Base-by-base conservation (phyloP, 1,140 invertebrate species). In the Pseudomyrmex sp. region DNA sequence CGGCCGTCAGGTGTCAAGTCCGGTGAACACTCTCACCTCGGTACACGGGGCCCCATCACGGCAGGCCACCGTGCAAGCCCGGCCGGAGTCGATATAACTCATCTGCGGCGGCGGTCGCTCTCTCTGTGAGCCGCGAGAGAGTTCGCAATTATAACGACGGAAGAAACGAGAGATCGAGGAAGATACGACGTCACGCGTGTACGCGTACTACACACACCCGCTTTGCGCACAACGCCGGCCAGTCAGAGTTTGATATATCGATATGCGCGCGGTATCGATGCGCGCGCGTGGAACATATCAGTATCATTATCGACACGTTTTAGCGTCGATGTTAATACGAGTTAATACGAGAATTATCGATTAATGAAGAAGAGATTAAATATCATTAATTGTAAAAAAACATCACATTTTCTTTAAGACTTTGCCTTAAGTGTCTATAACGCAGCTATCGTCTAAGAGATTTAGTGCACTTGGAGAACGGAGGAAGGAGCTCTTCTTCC, bases 101-200 rank as follows among this genome's bases (percentile, higher is more conserved):
- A 91, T 91, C 88, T 79, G 79, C 75, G 62, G 85, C 85, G 62
- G 74, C 68, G 54, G 68, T 20, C 48, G 68, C 63, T 23, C 69
- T 63, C 66, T 63, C 86, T 74, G 79, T 75, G 76, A 66, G 85
- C 89, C 58, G 74, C 82, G 84, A 80, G 86, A 65, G 80, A 89
- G 85, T 79, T 89, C 87, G 88, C 90, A 90, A 91, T 90, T 90
- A 91, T 89, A 90, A 91, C 84, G 88, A 88, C 88, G 89, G 86
- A 88, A 91, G 90, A 90, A 88, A 89, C 89, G 79, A 89, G 72
- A 91, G 90, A 90, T 91, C 76, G 82, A 74, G 72, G 61, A 62
- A 85, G 89, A 90, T 90, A 90, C 80, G 84, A 66, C 73, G 20
- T 73, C 77, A 70, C 66, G 35, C 35, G 44, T 54, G 59, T 69